phyloP scores from a whole-genome alignment of 2,888 invertebrate species.

The Drosophila bunnanda region DNA sequence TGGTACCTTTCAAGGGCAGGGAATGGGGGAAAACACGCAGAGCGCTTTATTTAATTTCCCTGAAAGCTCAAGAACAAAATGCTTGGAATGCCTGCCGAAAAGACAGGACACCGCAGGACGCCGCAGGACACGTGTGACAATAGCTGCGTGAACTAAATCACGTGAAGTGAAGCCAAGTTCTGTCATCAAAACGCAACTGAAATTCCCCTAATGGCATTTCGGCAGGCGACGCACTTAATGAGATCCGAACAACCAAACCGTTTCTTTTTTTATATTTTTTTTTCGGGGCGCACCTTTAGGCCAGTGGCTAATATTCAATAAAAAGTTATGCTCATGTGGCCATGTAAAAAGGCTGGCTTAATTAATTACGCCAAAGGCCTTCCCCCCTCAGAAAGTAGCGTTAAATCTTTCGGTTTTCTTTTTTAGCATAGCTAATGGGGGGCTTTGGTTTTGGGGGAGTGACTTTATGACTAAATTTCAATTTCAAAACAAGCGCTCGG shows the following conservation, averaged over 20 bases:
- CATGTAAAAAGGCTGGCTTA: slow-evolving; percentile 72
- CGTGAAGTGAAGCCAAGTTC: slow-evolving; percentile 68
- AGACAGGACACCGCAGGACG: slow-evolving; percentile 46
- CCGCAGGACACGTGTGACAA: slow-evolving; percentile 67
- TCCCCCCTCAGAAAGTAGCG: slow-evolving; percentile 57
- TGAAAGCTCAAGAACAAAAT: slow-evolving; percentile 78
- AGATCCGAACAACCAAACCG: slow-evolving; percentile 21
- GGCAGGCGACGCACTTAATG: slow-evolving; percentile 80
- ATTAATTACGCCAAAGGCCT: slow-evolving; percentile 63
- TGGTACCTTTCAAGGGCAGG: slow-evolving; percentile 4
- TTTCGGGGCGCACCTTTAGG: slow-evolving; percentile 49
- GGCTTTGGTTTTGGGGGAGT: slow-evolving; percentile 23
- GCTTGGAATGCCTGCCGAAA: slow-evolving; percentile 56
- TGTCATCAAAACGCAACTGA: slow-evolving; percentile 77
- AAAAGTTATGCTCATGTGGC: slow-evolving; percentile 67
- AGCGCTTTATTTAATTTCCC: slow-evolving; percentile 82
- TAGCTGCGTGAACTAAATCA: slow-evolving; percentile 66
- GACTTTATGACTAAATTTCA: slow-evolving; percentile 77
- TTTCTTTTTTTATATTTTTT: slow-evolving; percentile 6
- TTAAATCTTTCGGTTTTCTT: slow-evolving; percentile 64
- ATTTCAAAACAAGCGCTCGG: slow-evolving; percentile 57
- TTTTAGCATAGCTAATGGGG: slow-evolving; percentile 33
- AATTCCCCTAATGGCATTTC: slow-evolving; percentile 74
- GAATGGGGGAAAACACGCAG: slow-evolving; percentile 70
- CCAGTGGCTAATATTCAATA: slow-evolving; percentile 71